A percentile compares a stretch with the other conserved stretches of the same genome.
These are phyloP conservation scores for Origma solitaria DNA, from an alignment of 2,113 vertebrate species.

Conservation along the genomic window DNA sequence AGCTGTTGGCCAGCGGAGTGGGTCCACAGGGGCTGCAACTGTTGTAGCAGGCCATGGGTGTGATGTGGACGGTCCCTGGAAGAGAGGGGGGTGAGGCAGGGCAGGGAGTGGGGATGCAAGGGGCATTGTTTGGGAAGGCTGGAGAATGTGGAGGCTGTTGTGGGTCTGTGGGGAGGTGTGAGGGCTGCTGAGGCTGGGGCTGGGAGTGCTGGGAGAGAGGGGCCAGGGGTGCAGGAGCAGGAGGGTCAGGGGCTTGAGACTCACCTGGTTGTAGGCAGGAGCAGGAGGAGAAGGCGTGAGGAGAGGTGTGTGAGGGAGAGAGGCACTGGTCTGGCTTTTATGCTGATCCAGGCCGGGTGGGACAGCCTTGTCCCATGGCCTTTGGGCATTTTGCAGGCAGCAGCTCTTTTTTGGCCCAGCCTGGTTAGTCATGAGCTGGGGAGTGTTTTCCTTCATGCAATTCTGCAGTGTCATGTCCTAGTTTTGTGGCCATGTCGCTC, in stretches of 20 bases:
- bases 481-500: too few relatives aligned
- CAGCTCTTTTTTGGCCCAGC: neutral
- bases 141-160: neutral
- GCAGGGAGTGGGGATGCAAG: neutral
- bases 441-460: neutral
- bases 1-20: too few relatives aligned
- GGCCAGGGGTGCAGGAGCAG: neutral
- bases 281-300: neutral
- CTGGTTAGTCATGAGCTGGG: neutral
- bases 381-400: neutral
- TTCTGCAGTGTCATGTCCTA: neutral
- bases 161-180: neutral
- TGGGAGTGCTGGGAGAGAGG: accelerated
- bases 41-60: too few relatives aligned
- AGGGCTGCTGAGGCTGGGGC: neutral
- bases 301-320: neutral
- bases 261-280: neutral
- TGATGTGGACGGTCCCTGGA: neutral
- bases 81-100: neutral
- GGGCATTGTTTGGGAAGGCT: neutral
- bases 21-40: too few relatives aligned
- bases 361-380: neutral
- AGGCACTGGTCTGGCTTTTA: neutral
- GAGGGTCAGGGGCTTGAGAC: accelerated
- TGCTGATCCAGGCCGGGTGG: neutral